Evolutionary conservation across 1,140 invertebrate genomes (phyloP).

Genomic region (Galleria mellonella): DNA sequence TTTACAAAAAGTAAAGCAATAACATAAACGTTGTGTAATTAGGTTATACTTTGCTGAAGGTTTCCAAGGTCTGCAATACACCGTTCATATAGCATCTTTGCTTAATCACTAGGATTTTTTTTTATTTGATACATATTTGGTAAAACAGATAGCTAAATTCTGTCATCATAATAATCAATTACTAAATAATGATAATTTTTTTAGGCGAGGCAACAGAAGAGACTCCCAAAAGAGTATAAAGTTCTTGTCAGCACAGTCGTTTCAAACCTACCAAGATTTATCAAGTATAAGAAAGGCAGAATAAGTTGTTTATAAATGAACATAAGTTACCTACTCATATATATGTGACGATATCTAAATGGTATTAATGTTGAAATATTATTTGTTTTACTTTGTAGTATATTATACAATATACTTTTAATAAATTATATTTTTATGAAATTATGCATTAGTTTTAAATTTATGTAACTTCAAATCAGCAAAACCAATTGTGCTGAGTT

Average conservation of each 20-base stretch:
- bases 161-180: too few relatives aligned
- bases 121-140: too few relatives aligned
- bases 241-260: constrained; percentile 81
- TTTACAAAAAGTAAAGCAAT: too few relatives aligned
- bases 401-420: background rate
- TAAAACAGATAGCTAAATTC: too few relatives aligned
- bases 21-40: too few relatives aligned
- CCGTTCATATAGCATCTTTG: too few relatives aligned
- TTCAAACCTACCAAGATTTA: constrained; percentile 81
- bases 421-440: background rate
- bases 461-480: too few relatives aligned
- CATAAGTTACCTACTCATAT: background rate
- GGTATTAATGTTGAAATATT: background rate
- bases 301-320: constrained; percentile 40
- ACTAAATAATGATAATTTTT: constrained; percentile 21
- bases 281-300: constrained; percentile 77
- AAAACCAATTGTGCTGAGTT: too few relatives aligned
- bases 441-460: too few relatives aligned
- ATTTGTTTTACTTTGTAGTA: background rate
- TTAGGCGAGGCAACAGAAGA: constrained; percentile 78
- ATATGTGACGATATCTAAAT: background rate
- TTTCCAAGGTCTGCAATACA: too few relatives aligned
- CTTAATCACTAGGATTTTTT: too few relatives aligned
- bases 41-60: too few relatives aligned
- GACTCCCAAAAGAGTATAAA: constrained; percentile 78